Conservation (phyloP, 2,888 invertebrate genomes). For the Cantharis flavilabris region DNA sequence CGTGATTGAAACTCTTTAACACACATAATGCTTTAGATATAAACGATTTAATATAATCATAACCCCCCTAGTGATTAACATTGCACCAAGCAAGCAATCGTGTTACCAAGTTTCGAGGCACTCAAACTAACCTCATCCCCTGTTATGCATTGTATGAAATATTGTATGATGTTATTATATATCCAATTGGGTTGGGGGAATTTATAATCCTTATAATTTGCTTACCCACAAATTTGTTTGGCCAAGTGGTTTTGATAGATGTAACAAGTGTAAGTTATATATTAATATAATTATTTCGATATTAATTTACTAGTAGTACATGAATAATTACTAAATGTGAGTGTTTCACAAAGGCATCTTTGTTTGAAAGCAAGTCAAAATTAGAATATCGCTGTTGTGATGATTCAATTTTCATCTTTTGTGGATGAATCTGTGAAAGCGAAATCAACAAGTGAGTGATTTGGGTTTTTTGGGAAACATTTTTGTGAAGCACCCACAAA, state of each 20-base stretch:
- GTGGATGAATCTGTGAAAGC: not conserved
- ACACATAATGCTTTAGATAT: constrained; percentile 28
- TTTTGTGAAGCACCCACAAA: not conserved
- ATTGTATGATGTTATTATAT: constrained; percentile 37
- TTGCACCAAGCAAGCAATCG: constrained; percentile 15
- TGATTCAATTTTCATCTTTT: not conserved
- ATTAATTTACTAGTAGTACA: not conserved
- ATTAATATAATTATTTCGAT: not conserved
- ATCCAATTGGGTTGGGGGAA: constrained; percentile 33
- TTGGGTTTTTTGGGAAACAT: not conserved
- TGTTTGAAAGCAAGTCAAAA: not conserved
- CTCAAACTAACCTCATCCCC: constrained; percentile 13
- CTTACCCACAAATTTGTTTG: constrained; percentile 29
- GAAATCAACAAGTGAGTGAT: not conserved
- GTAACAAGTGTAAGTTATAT: constrained; percentile 19
- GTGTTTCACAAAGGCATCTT: not conserved
- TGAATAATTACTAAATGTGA: not conserved
- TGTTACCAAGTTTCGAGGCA: not conserved
- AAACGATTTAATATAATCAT: constrained; percentile 39
- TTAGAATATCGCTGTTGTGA: not conserved
- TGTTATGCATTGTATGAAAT: constrained; percentile 27
- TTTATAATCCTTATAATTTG: constrained; percentile 41
- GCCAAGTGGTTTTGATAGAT: constrained; percentile 15
- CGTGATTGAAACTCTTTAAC: constrained; percentile 33
- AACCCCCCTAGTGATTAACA: constrained; percentile 33